Base-by-base conservation (phyloP, 2,888 invertebrate species). In the Eupithecia pulchellata region DNA sequence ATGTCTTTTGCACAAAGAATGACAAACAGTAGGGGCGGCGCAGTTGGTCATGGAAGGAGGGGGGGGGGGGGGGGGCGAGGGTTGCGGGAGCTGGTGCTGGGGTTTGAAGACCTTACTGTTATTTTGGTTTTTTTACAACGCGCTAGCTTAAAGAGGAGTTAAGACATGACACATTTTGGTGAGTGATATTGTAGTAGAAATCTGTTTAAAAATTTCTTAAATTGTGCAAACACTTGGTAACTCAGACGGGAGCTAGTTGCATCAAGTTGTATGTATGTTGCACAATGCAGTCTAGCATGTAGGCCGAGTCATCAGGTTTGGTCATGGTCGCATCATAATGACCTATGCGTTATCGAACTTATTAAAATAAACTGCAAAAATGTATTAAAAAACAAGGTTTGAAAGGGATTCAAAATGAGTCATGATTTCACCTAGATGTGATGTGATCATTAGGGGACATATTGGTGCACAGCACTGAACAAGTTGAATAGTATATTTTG, bases 1-100 rank as follows among this genome's bases (percentile, higher is more conserved):
- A 71, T 64, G 71, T 71, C 71, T 39, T 68, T 64, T 64, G 64
- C 71, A 71, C 39, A 42, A 55, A 36, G 64, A 64, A 64, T 61
- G 64, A 42, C 14, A 66, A 3, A 20, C n/a, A 27, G 36, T 42
- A 29, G 25, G 36, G 58, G 52, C 9, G 34, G 58, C 29, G 29
- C 64, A 60, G 60, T 67, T n/a, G n/a, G 67, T 64, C 29, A 64
- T 25, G 20, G 47, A 39, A 52, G 29, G 36, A 27, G 55, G 32
- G 13, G 27, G 42, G n/a, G n/a, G n/a, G n/a, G n/a, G n/a, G n/a
- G n/a, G n/a, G n/a, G n/a, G n/a, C n/a, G n/a, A n/a, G n/a, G n/a
- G n/a, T n/a, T 25, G n/a, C 30, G 27, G 20, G 58, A 71, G 63
- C 29, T n/a, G 36, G 55, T 27, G 57, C 20, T 57, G 20, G 29